Evolutionary conservation across 2,113 vertebrate genomes (phyloP).

Genomic region (Paramormyrops kingsleyae): DNA sequence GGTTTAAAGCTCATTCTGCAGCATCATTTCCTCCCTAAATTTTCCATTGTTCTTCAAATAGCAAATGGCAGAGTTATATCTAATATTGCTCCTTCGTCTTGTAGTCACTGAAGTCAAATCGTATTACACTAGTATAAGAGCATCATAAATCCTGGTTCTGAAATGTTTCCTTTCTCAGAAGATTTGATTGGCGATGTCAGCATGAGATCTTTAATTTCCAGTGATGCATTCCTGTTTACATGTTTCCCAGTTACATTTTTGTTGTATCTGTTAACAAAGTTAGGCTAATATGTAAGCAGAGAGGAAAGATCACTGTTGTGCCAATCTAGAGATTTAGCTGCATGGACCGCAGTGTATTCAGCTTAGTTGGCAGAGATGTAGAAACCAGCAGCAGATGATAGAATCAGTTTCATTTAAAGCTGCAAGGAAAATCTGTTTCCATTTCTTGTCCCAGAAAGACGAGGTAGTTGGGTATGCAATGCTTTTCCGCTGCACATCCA

Average conservation of each 20-base stretch:
- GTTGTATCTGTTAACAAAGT: neutral
- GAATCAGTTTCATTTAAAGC: neutral
- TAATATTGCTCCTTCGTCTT: neutral
- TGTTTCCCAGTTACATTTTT: neutral
- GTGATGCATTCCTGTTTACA: neutral
- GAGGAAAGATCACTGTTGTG: neutral
- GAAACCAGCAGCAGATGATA: neutral
- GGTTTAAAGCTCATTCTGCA: neutral
- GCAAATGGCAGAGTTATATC: neutral
- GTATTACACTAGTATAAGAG: neutral
- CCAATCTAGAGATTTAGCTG: slow-evolving; percentile 13
- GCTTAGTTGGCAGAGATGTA: neutral
- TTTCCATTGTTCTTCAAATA: neutral
- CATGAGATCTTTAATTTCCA: neutral
- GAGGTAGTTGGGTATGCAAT: neutral
- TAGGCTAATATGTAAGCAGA: neutral
- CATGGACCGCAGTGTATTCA: neutral
- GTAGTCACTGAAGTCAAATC: neutral
- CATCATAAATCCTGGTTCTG: neutral
- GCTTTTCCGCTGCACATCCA: neutral
- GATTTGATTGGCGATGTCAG: neutral
- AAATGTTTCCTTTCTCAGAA: neutral
- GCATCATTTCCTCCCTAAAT: neutral
- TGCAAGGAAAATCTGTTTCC: slow-evolving; percentile 10
- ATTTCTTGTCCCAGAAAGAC: neutral